Percentiles rank a stretch among this genome's conserved stretches.
These are phyloP conservation scores for Recurvirostra avosetta DNA, from an alignment of 2,113 vertebrate genomes.

Conservation along the genomic window DNA sequence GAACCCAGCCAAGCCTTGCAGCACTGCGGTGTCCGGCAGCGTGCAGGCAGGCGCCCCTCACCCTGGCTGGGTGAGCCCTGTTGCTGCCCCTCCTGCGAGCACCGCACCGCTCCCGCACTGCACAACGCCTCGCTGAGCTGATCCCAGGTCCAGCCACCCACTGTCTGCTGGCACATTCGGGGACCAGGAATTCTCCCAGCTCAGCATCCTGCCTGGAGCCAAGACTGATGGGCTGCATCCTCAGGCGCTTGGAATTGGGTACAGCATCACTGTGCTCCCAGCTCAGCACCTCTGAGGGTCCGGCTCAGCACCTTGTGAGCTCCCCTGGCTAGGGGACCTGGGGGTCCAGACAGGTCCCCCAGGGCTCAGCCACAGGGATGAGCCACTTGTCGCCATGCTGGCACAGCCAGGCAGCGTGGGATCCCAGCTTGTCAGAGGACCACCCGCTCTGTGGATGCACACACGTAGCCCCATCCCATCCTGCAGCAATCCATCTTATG, in stretches of 20 bases:
- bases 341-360: accelerated
- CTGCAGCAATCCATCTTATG: background rate
- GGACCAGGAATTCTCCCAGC: background rate
- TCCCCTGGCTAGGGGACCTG: background rate
- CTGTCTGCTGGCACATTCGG: accelerated
- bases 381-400: accelerated
- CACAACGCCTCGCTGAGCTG: background rate
- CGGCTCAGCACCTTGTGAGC: background rate
- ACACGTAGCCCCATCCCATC: background rate
- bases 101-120: background rate
- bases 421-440: too few relatives aligned
- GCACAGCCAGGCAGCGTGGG: accelerated
- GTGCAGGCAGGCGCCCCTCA: background rate
- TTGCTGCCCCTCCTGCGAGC: background rate
- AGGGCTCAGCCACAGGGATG: accelerated
- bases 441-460: background rate
- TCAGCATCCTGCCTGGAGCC: background rate
- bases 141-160: background rate
- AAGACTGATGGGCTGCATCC: background rate
- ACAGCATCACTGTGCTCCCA: background rate
- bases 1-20: accelerated
- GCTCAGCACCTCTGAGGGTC: background rate
- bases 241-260: accelerated
- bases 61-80: accelerated
- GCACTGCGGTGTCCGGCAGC: background rate